Evolutionary conservation across 2,113 vertebrate species (phyloP).

Genomic region (Chaetops frenatus): DNA sequence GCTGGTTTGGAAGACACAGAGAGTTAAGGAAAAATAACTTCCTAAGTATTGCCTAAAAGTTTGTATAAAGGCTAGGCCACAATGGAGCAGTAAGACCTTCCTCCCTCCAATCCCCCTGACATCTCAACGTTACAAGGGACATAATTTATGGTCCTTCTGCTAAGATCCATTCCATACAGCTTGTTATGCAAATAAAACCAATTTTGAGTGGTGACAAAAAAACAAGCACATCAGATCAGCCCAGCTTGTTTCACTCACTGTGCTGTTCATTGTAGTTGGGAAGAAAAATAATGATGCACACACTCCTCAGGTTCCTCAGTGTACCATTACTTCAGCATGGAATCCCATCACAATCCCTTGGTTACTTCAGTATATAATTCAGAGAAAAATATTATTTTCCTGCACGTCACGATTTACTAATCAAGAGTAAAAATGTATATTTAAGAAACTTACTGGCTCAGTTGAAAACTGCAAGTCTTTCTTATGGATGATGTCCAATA

Average conservation of each 20-base stretch:
- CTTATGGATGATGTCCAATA: conserved; percentile 22
- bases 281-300: background rate
- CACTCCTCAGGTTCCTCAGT: background rate
- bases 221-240: background rate
- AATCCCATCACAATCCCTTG: background rate
- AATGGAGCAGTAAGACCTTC: background rate
- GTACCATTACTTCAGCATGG: background rate
- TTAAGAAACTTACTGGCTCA: background rate
- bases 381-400: background rate
- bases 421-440: background rate
- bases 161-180: background rate
- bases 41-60: background rate
- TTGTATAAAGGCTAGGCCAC: background rate
- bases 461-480: background rate
- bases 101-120: background rate
- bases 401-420: background rate
- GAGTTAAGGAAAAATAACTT: background rate
- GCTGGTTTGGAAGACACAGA: background rate
- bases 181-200: background rate
- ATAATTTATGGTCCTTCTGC: background rate
- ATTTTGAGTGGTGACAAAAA: background rate
- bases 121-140: background rate
- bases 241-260: background rate
- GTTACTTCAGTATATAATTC: background rate
- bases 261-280: background rate